Conservation (phyloP, 2,888 invertebrate species). For the Antheraea yamamai region DNA sequence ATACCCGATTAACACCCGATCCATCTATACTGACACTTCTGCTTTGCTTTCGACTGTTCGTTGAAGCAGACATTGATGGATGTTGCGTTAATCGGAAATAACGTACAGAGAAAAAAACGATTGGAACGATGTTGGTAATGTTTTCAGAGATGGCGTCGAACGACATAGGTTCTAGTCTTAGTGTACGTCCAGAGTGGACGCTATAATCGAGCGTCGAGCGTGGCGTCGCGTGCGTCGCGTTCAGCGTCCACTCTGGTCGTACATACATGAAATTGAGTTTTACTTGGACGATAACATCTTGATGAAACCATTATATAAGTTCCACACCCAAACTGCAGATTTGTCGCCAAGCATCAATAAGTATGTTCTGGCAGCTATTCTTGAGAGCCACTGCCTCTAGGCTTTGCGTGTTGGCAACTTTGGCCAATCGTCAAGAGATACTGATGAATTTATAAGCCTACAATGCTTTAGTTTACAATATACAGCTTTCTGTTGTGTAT, state of each 20-base stretch:
- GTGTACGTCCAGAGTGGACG: too few relatives aligned
- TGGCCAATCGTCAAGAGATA: too few relatives aligned
- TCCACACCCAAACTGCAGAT: background rate
- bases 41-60: constrained; percentile 53
- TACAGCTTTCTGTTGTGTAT: too few relatives aligned
- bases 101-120: constrained; percentile 19
- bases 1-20: constrained; percentile 38
- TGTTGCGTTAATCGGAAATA: constrained; percentile 41
- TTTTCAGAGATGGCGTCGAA: background rate
- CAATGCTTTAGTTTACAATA: too few relatives aligned
- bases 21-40: constrained; percentile 56
- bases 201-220: too few relatives aligned
- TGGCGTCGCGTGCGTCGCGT: too few relatives aligned
- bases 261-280: background rate
- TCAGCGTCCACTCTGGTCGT: too few relatives aligned
- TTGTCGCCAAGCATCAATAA: background rate
- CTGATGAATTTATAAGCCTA: too few relatives aligned
- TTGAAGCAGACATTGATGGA: constrained; percentile 70
- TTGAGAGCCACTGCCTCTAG: too few relatives aligned
- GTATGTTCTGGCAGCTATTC: background rate
- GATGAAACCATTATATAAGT: background rate
- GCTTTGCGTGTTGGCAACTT: too few relatives aligned
- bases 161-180: background rate
- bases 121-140: background rate
- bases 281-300: background rate